phyloP scores from a whole-genome alignment of 37 sponge, comb jelly and placozoan genomes.

The Aplysina aerophoba region DNA sequence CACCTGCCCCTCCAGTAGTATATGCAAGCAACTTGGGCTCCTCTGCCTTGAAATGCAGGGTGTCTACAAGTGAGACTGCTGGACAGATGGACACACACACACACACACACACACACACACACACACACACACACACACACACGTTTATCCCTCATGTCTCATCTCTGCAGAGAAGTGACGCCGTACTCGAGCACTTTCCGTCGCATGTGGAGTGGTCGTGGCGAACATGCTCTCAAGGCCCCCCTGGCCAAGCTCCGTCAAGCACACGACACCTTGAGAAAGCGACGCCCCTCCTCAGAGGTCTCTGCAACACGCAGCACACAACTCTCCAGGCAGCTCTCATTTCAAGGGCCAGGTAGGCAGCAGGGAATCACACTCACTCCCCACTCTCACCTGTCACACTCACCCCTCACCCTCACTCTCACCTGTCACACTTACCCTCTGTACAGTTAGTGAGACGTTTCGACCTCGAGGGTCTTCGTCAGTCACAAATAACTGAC shows the following conservation, averaged over 20 bases:
- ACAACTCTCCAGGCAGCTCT: neutral
- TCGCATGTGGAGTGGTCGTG: slow-evolving; percentile 24
- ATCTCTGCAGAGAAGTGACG: neutral
- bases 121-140: neutral
- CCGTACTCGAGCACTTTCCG: slow-evolving; percentile 15
- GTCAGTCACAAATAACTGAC: no score
- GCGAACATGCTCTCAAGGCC: neutral
- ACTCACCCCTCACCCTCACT: neutral
- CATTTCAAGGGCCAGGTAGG: slow-evolving; percentile 10
- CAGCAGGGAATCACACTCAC: neutral
- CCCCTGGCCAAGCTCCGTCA: slow-evolving; percentile 14
- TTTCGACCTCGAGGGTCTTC: no score
- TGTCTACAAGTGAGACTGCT: slow-evolving; percentile 33
- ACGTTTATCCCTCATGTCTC: neutral
- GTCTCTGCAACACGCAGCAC: neutral
- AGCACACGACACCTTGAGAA: neutral
- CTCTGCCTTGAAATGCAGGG: slow-evolving; percentile 33
- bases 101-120: slow-evolving; percentile 5
- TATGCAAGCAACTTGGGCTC: slow-evolving; percentile 30
- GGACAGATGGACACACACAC: neutral
- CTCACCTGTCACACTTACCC: neutral
- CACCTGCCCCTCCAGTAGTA: slow-evolving; percentile 29
- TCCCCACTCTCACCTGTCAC: neutral
- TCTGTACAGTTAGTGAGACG: no score
- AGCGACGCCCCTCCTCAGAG: neutral